Percentiles rank a stretch among this genome's conserved stretches.
phyloP scores from a whole-genome alignment of 2,113 vertebrate genomes.

The Megatriorchis doriae region DNA sequence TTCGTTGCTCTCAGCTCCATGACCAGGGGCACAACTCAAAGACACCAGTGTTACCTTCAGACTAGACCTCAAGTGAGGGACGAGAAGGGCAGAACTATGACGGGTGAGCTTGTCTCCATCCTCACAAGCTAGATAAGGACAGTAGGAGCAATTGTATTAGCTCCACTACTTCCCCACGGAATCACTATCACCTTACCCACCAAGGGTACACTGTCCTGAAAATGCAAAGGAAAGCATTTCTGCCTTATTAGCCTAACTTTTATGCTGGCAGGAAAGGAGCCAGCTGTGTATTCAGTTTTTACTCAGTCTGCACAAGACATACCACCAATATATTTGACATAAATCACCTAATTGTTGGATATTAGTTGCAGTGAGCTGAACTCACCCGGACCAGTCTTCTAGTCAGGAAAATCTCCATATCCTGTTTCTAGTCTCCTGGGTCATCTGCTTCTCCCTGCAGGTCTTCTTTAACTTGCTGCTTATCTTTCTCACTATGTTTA shows the following conservation, averaged over 20 bases:
- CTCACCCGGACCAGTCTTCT: not conserved
- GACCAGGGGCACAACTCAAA: not conserved
- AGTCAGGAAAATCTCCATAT: not conserved
- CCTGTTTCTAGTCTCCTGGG: not conserved
- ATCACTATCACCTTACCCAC: not conserved
- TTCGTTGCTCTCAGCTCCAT: not conserved
- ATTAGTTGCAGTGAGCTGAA: not conserved
- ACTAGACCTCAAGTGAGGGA: not conserved
- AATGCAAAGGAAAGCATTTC: not conserved
- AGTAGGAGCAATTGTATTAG: not conserved
- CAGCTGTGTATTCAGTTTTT: not conserved
- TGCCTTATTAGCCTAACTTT: not conserved
- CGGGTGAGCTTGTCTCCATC: not conserved
- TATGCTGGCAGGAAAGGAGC: not conserved
- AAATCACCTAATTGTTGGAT: not conserved
- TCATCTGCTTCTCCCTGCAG: not conserved
- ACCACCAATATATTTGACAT: not conserved
- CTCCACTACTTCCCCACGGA: not conserved
- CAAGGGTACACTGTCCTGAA: not conserved
- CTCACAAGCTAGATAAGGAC: not conserved
- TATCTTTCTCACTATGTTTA: not conserved
- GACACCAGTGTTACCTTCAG: not conserved
- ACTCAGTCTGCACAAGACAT: not conserved
- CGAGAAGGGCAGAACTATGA: not conserved
- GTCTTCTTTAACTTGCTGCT: not conserved